These are phyloP conservation scores for Gymnorhina tibicen DNA, from an alignment of 2,113 vertebrate species.

Conservation along the genomic window DNA sequence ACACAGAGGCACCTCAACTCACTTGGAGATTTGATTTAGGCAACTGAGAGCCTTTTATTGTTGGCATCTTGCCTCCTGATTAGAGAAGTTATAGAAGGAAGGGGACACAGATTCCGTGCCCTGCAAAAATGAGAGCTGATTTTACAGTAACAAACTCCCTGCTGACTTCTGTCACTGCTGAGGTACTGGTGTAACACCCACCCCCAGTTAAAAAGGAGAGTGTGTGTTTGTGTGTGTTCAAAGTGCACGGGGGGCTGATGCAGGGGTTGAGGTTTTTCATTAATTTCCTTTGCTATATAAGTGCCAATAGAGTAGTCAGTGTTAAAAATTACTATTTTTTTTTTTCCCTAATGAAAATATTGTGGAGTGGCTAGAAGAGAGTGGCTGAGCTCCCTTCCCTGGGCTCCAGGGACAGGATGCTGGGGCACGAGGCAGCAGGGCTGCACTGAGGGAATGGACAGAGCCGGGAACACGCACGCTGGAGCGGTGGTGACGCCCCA, in stretches of 20 bases:
- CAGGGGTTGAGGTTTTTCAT: not conserved
- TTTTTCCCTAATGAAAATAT: not conserved
- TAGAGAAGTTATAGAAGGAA: not conserved
- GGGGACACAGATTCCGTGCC: not conserved
- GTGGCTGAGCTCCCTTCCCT: not conserved
- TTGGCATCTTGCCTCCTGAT: not conserved
- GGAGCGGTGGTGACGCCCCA: not conserved
- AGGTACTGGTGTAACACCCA: not conserved
- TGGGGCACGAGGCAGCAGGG: not conserved
- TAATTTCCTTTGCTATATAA: not conserved
- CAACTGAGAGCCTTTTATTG: not conserved
- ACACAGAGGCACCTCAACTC: accelerated
- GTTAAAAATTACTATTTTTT: not conserved
- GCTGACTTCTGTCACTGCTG: not conserved
- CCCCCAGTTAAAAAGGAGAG: too few species aligned
- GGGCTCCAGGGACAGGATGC: not conserved
- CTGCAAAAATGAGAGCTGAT: not conserved
- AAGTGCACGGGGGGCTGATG: not conserved
- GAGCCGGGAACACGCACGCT: not conserved
- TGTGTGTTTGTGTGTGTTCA: too few species aligned
- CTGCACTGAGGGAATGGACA: too few species aligned
- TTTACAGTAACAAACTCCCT: not conserved
- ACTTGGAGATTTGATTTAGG: accelerated
- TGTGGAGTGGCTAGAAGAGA: not conserved
- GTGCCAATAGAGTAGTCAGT: not conserved